Evolutionary conservation across 2,113 vertebrate species (phyloP).

Genomic region (Nothobranchius kuhntae): DNA sequence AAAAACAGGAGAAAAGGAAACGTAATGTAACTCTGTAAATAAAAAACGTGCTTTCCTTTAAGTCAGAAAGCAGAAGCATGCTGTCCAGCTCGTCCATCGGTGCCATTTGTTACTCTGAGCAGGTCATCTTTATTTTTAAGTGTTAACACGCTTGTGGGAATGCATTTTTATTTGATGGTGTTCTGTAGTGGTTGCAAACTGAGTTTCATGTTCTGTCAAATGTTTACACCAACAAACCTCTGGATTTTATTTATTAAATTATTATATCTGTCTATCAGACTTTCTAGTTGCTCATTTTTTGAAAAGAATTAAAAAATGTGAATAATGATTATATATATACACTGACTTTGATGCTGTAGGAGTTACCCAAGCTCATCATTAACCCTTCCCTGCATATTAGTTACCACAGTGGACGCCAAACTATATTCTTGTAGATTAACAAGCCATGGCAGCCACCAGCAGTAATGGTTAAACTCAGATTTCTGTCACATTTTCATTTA

Average conservation of each 20-base stretch:
- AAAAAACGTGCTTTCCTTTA: slow-evolving; percentile 15
- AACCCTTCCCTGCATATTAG: too few relatives aligned
- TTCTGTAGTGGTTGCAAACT: slow-evolving; percentile 41
- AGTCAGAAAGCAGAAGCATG: slow-evolving; percentile 56
- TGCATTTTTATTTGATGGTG: slow-evolving; percentile 38
- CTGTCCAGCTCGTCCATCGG: slow-evolving; percentile 31
- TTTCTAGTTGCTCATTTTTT: not conserved
- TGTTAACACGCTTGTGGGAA: slow-evolving; percentile 28
- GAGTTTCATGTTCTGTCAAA: slow-evolving; percentile 57
- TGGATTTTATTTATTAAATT: slow-evolving; percentile 75
- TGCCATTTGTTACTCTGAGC: slow-evolving; percentile 40
- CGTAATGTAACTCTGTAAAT: slow-evolving; percentile 14
- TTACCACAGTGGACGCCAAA: too few relatives aligned
- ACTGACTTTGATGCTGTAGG: too few relatives aligned
- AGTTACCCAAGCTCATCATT: too few relatives aligned
- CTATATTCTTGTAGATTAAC: too few relatives aligned
- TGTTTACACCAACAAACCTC: slow-evolving; percentile 62
- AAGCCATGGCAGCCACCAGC: too few relatives aligned
- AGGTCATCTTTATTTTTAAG: slow-evolving; percentile 30
- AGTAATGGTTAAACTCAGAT: too few relatives aligned
- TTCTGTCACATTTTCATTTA: slow-evolving; percentile 42
- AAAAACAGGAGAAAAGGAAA: not conserved
- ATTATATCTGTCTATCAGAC: slow-evolving; percentile 40
- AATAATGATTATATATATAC: too few relatives aligned
- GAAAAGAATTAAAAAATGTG: too few relatives aligned